Evolutionary conservation across 2,113 vertebrate species (phyloP), one percentile per base, ranked within the genome.

Genomic region (Turnix velox): DNA sequence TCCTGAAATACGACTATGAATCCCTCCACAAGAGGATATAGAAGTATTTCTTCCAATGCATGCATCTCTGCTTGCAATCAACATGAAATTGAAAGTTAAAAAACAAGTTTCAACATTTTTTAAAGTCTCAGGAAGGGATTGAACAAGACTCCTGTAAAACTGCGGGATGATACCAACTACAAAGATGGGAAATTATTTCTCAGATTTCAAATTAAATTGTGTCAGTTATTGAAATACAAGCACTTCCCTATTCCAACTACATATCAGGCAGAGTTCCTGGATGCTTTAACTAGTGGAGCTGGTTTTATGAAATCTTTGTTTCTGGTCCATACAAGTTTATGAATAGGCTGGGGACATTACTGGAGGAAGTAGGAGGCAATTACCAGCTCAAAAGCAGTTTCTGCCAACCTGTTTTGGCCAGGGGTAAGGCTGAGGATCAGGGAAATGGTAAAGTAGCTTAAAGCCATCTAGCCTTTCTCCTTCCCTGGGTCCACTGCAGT

Each of bases 311-410:
- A 48, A n/a, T 37, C 18, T 61, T 52, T 91, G 9, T 1, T 57
- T 88, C 58, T 33, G 79, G 45, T 65, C 45, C 24, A 57, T 55
- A 87, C 22, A 82, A 78, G 51, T 65, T 22, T 43, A 78, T 68
- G 39, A 92, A 68, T 7, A 95, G 49, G 43, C 84, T 72, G 42
- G 31, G 57, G 85, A 65, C 16, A 37, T 49, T 81, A 91, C 61
- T 92, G 49, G 61, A 93, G 76, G 45, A 93, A 94, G 86, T 17
- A 87, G 62, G 84, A 54, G 31, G 76, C 65, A 92, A 87, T 87
- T 78, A 92, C 52, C 76, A 93, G 57, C 80, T 88, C 88, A 77
- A 74, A 92, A 90, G 80, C 62, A 84, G 76, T 88, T 93, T 96
- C 69, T 95, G 86, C 76, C 83, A 93, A 43, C 59, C 79, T 90